Evolutionary conservation across 1,140 invertebrate genomes (phyloP).

Genomic region (Ips nitidus): DNA sequence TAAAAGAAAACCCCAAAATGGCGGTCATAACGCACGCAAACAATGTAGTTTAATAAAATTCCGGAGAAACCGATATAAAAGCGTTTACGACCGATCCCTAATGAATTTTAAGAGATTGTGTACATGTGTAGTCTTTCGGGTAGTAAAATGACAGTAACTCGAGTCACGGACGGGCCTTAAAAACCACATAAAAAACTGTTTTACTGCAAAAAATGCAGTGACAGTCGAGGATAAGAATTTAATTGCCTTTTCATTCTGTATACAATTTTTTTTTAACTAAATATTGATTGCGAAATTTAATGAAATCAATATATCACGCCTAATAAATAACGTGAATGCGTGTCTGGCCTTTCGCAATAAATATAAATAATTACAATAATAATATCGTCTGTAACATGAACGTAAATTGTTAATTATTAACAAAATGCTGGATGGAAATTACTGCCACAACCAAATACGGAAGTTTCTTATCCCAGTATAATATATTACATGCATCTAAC

Average conservation of each 20-base stretch:
- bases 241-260: no score
- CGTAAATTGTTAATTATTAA: conserved; percentile 13
- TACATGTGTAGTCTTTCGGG: neutral
- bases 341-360: conserved; percentile 7
- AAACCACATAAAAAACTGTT: conserved; percentile 1
- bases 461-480: no score
- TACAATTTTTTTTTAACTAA: no score
- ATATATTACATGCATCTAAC: no score
- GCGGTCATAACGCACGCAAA: no score
- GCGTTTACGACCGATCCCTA: conserved; percentile 2
- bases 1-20: no score
- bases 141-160: neutral
- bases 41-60: no score
- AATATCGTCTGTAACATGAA: conserved; percentile 1
- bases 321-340: conserved; percentile 1
- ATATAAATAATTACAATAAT: conserved; percentile 16
- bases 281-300: conserved; percentile 3
- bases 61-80: neutral
- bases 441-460: no score
- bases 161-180: neutral
- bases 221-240: no score
- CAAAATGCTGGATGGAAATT: neutral
- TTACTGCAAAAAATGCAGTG: neutral
- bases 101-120: conserved; percentile 5
- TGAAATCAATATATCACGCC: conserved; percentile 11